Evolutionary conservation across 23 tunicate species (phyloP), one percentile per base, ranked within the genome.

Genomic region (Phallusia fumigata): DNA sequence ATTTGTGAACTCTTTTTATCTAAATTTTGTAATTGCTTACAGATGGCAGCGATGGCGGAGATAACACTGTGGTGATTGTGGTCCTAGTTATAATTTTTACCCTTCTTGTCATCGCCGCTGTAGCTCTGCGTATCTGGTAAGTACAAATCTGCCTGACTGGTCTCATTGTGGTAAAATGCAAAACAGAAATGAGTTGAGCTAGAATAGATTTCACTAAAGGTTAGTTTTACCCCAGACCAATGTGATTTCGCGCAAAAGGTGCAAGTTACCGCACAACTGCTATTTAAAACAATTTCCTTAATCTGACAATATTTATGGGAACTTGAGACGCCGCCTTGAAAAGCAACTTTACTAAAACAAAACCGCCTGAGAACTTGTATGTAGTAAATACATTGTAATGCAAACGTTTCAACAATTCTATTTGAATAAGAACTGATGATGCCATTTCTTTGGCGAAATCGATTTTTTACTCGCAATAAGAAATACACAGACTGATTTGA

Each of bases 71-170:
- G 21, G 40, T 74, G n/a, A 33, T 74, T 19, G 40, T 74, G 31
- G 35, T 30, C 5, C 13, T 74, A 3, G 77, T 33, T 6, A 30
- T 74, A 19, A 32, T 33, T 21, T 32, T 74, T 16, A 30, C 30
- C 34, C 3, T 74, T 19, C 45, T 74, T 3, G 77, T 74, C 34
- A 74, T 74, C 19, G 77, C 44, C 8, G 77, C 44, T 3, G 19
- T 74, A 30, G 77, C 35, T 2, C 45, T 74, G 6, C 36, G 40
- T 3, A 19, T 74, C 30, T 74, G 77, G 77, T 74, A 74, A 74
- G 77, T 58, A 8, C 16, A 24, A 21, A 58, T 13, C 10, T 40
- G 47, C 8, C 47, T 40, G 10, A 3, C 10, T 40, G 5, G 5
- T 40, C 47, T 40, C 8, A 3, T 40, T 40, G 47, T 40, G n/a